Evolutionary conservation across 2,113 vertebrate species (phyloP).

Genomic region (Capreolus pygargus): DNA sequence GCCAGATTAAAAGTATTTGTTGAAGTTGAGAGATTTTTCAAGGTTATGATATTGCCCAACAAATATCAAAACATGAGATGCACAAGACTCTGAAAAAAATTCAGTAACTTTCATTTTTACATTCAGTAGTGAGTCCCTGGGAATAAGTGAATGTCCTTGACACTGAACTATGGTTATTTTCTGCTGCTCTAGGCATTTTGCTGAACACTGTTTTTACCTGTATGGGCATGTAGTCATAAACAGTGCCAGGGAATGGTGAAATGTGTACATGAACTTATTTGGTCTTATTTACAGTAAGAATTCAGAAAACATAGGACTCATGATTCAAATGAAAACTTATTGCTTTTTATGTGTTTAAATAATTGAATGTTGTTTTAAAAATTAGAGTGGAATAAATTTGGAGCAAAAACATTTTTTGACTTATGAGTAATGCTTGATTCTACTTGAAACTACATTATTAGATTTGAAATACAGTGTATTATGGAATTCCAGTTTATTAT

Average conservation of each 20-base stretch:
- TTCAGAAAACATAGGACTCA: not conserved
- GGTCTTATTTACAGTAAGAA: not conserved
- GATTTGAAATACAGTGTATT: not conserved
- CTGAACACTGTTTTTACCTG: slow-evolving; percentile 13
- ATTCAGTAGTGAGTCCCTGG: not conserved
- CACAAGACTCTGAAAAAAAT: not conserved
- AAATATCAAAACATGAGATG: slow-evolving; percentile 9
- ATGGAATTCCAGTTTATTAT: slow-evolving; percentile 9
- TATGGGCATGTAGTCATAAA: not conserved
- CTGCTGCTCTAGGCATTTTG: slow-evolving; percentile 38
- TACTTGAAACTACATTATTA: not conserved
- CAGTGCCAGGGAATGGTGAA: not conserved
- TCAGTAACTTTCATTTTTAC: slow-evolving; percentile 20
- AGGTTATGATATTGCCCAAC: slow-evolving; percentile 15
- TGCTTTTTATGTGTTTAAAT: slow-evolving; percentile 24
- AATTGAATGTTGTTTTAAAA: slow-evolving; percentile 5
- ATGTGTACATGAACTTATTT: not conserved
- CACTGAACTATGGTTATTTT: not conserved
- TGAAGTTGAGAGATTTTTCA: slow-evolving; percentile 14
- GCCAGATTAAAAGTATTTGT: slow-evolving; percentile 18
- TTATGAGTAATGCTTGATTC: not conserved
- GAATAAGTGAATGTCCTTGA: slow-evolving; percentile 17
- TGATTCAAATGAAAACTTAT: not conserved
- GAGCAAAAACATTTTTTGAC: not conserved
- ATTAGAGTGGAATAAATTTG: slow-evolving; percentile 13